These are phyloP conservation scores for Sarcophaga rosellei DNA, from an alignment of 2,888 invertebrate species.

Conservation along the genomic window DNA sequence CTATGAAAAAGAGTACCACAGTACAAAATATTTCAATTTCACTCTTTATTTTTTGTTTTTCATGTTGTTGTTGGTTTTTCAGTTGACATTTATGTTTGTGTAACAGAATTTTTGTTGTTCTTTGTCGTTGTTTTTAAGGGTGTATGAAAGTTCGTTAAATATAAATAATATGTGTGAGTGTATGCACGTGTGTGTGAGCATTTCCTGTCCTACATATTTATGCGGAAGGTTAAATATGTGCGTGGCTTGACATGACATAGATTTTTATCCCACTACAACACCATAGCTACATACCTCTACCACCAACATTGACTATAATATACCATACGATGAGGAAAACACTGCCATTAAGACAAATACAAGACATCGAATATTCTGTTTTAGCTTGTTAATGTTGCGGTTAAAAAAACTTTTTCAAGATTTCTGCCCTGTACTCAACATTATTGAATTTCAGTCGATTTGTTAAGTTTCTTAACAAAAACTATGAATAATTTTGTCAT, in stretches of 20 bases:
- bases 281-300: neutral
- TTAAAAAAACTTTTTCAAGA: slow-evolving; percentile 28
- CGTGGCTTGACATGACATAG: slow-evolving; percentile 57
- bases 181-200: neutral
- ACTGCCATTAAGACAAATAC: neutral
- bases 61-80: neutral
- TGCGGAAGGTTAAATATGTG: slow-evolving; percentile 68
- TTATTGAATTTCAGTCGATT: neutral
- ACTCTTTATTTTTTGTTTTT: slow-evolving; percentile 32
- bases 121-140: slow-evolving; percentile 4
- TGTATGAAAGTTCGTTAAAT: slow-evolving; percentile 10
- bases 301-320: neutral
- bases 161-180: neutral
- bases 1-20: neutral
- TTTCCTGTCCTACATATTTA: slow-evolving; percentile 64
- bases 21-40: slow-evolving; percentile 37
- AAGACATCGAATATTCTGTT: neutral
- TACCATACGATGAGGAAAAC: neutral
- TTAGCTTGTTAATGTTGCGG: slow-evolving; percentile 43
- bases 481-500: neutral
- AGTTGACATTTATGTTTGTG: slow-evolving; percentile 42
- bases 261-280: slow-evolving; percentile 22
- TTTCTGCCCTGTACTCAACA: neutral
- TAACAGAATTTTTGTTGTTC: slow-evolving; percentile 47
- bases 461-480: neutral